Conservation (phyloP, 2,113 vertebrate species). For the Eretmochelys imbricata region DNA sequence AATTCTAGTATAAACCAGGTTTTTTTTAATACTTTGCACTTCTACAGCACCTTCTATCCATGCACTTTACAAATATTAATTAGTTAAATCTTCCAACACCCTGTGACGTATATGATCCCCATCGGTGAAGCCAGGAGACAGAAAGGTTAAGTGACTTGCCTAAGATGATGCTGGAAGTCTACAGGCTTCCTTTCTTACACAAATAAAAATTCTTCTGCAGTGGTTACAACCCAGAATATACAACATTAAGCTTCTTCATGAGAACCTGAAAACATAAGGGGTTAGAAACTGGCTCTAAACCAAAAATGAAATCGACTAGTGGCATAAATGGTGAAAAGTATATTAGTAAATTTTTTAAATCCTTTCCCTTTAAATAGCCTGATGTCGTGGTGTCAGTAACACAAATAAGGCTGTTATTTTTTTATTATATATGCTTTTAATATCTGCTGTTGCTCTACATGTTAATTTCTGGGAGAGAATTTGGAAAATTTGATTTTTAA, state of each 20-base stretch:
- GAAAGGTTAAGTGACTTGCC: conserved; percentile 23
- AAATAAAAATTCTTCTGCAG: conserved; percentile 49
- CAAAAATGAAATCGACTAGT: conserved; percentile 50
- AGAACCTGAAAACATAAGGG: conserved; percentile 61
- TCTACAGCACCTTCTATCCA: conserved; percentile 7
- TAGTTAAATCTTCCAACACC: neutral
- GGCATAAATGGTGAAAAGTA: neutral
- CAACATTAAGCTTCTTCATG: conserved; percentile 38
- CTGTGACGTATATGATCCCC: neutral
- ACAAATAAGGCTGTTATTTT: conserved; percentile 34
- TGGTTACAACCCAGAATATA: conserved; percentile 32
- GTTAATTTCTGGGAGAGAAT: neutral
- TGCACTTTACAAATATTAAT: conserved; percentile 15
- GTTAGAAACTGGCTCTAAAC: conserved; percentile 44
- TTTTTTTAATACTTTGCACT: conserved; percentile 1
- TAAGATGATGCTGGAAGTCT: neutral
- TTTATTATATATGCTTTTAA: neutral
- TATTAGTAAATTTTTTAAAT: neutral
- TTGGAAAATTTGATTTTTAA: conserved; percentile 7
- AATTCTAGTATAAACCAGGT: neutral
- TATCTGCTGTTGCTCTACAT: neutral
- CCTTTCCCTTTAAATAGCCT: neutral
- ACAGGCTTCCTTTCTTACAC: conserved; percentile 23
- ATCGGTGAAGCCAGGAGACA: conserved; percentile 17
- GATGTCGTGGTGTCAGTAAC: neutral